Base-by-base conservation (phyloP, 2,888 invertebrate species). In the Yponomeuta plumbellus region DNA sequence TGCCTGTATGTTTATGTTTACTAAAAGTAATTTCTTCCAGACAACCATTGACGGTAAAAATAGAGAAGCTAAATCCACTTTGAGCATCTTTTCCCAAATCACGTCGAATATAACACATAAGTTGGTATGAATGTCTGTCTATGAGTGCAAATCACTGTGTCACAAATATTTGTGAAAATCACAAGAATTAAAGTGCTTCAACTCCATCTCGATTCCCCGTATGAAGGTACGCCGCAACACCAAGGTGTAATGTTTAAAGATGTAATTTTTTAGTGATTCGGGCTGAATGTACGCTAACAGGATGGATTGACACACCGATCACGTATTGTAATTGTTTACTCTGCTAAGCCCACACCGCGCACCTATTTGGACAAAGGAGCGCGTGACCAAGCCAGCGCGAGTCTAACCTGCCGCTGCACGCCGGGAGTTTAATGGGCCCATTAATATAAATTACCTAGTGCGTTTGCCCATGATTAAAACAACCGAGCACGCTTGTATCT, bases 301-400 rank as follows among this genome's bases (percentile, higher is more conserved):
- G 44, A 17, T 17, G 44, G 17, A 52, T 52, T 52, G 44, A 17
- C 4, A 52, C 44, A 52, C 44, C 44, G 44, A 62, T 39, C 62
- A 62, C 62, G 62, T 62, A n/a, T n/a, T 20, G 26, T 61, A 39
- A 61, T 62, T 34, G 26, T 62, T 62, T 62, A 62, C 59, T 59
- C 22, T 59, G 17, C 22, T 21, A 22, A 59, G 22, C 59, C 59
- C 23, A 22, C 59, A 34, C 62, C 11, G 62, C 39, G 34, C 8
- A 34, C 34, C 34, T 62, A 39, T 62, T 62, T 62, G 62, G 39
- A 62, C 20, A 62, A 59, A 62, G 59, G 11, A 21, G 11, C 59
- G 59, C 62, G 62, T 40, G 62, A 62, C 39, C 62, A 20, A 34
- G 62, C 39, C 39, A 61, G 21, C 44, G 44, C 44, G 44, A 52